A percentile compares a stretch with the other conserved stretches of the same genome.
These are phyloP conservation scores for Lithobates sylvaticus DNA, from an alignment of 2,797 vertebrate species.

Conservation along the genomic window DNA sequence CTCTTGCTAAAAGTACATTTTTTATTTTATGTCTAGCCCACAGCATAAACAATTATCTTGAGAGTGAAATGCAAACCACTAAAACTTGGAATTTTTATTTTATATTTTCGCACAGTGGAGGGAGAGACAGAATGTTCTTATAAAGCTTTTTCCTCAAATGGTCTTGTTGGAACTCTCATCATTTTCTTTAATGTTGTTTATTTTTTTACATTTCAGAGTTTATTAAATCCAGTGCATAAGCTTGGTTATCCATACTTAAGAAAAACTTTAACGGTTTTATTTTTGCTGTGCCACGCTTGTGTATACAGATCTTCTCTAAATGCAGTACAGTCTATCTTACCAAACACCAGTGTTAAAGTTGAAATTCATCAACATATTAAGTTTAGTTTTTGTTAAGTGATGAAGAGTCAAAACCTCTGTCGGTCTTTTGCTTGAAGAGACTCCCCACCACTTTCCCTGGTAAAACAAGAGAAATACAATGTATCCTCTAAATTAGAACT, in stretches of 20 bases:
- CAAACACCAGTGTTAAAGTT: too few relatives aligned
- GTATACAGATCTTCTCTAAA: too few relatives aligned
- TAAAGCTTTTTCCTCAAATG: constrained; percentile 12
- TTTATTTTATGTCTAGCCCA: constrained; percentile 29
- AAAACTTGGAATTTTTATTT: constrained; percentile 23
- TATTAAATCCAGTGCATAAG: not conserved
- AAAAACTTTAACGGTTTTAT: too few relatives aligned
- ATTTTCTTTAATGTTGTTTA: constrained; percentile 15
- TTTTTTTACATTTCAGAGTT: not conserved
- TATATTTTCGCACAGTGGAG: constrained; percentile 12
- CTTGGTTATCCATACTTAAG: not conserved
- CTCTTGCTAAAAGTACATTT: constrained; percentile 32
- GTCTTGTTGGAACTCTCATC: not conserved
- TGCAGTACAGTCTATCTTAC: too few relatives aligned
- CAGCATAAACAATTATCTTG: constrained; percentile 16
- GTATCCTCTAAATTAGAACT: too few relatives aligned
- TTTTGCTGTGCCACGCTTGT: too few relatives aligned
- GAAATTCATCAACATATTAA: too few relatives aligned
- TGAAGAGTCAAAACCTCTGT: too few relatives aligned
- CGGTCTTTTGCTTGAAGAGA: too few relatives aligned
- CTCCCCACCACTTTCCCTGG: too few relatives aligned
- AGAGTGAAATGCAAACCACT: constrained; percentile 23
- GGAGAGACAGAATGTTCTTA: not conserved
- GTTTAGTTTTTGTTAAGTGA: too few relatives aligned
- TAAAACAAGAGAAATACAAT: too few relatives aligned